A percentile compares a stretch with the other conserved stretches of the same genome.
Conservation (phyloP, 2,797 vertebrate genomes). For the Dallia pectoralis region DNA sequence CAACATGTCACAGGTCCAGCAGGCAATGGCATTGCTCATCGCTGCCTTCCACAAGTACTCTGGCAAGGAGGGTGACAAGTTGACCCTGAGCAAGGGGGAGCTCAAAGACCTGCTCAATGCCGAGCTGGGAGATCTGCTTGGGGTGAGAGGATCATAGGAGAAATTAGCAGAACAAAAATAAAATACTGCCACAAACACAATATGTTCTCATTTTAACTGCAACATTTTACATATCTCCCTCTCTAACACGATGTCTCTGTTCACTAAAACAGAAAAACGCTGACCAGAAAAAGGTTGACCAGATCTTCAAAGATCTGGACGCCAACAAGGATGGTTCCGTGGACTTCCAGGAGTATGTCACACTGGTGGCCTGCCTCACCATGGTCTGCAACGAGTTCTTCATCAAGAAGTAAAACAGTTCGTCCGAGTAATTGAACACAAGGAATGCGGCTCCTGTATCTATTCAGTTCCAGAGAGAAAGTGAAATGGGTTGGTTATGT, state of each 20-base stretch:
- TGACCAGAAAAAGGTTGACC: neutral
- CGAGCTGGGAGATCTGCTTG: neutral
- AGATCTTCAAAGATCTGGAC: slow-evolving; percentile 50
- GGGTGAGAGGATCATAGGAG: slow-evolving; percentile 24
- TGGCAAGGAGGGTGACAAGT: slow-evolving; percentile 31
- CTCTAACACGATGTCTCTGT: neutral
- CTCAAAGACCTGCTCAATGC: slow-evolving; percentile 11
- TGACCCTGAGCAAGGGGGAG: slow-evolving; percentile 42
- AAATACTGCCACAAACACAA: neutral
- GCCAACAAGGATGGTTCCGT: slow-evolving; percentile 9
- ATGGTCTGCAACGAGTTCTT: slow-evolving; percentile 31
- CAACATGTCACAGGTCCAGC: neutral
- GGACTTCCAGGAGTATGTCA: slow-evolving; percentile 52
- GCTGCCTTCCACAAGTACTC: slow-evolving; percentile 46
- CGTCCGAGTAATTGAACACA: neutral
- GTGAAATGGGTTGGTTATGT: neutral
- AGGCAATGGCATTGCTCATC: neutral
- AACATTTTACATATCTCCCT: neutral
- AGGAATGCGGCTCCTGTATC: neutral
- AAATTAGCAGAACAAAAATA: neutral
- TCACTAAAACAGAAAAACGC: accelerated
- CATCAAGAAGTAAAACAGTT: neutral
- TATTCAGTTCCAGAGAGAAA: neutral
- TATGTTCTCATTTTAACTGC: neutral
- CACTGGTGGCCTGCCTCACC: slow-evolving; percentile 36